A percentile compares a stretch with the other conserved stretches of the same genome.
phyloP scores from a whole-genome alignment of 2,113 vertebrate species.

The Tetrao urogallus region DNA sequence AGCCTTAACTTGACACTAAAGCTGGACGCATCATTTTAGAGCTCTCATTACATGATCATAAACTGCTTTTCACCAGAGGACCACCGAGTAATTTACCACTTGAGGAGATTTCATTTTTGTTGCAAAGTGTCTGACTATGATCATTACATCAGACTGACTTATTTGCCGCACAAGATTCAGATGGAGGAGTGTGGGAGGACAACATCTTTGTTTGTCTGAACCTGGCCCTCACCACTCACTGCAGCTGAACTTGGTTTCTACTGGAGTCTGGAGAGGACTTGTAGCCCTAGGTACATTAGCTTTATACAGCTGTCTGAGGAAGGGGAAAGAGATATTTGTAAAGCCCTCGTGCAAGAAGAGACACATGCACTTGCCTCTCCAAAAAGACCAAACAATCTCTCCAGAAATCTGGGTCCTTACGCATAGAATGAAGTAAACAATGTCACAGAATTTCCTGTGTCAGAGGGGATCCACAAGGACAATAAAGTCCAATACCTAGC shows the following conservation, averaged over 20 bases:
- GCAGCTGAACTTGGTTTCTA: background rate
- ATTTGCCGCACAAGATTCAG: background rate
- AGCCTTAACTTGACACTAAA: background rate
- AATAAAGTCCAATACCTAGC: background rate
- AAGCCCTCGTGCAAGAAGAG: background rate
- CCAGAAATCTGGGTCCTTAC: background rate
- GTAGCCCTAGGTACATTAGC: background rate
- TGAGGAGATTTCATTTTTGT: background rate
- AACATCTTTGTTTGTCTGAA: background rate
- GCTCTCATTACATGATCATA: background rate
- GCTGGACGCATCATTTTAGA: background rate
- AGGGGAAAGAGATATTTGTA: background rate
- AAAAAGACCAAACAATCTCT: background rate
- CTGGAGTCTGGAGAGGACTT: background rate
- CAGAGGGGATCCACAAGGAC: background rate
- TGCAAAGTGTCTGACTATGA: background rate
- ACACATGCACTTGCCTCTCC: fast-evolving
- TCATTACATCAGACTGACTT: background rate
- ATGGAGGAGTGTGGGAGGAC: background rate
- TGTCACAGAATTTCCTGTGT: background rate
- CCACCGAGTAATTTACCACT: background rate
- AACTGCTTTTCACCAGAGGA: background rate
- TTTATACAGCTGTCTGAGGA: background rate
- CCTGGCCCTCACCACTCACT: background rate
- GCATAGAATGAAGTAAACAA: background rate